Conservation (phyloP, 2,113 vertebrate species). For the Petromus typicus region DNA sequence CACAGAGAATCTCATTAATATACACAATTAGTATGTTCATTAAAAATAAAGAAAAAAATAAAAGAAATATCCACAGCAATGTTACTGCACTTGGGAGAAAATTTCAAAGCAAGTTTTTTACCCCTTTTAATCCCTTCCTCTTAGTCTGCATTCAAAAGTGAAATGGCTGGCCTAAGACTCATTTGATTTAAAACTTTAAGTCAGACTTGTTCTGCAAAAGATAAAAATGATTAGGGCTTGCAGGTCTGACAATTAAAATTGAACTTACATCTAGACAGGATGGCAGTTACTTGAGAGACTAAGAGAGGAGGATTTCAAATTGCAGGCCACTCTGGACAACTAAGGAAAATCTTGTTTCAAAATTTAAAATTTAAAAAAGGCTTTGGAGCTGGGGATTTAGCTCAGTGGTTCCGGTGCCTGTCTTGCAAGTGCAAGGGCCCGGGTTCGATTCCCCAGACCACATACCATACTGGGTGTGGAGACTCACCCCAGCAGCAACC, state of each 20-base stretch:
- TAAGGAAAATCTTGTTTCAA: too few species aligned
- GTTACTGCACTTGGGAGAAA: constrained; percentile 32
- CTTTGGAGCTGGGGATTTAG: too few species aligned
- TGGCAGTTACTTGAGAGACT: too few species aligned
- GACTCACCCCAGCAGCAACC: too few species aligned
- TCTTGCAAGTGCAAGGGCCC: too few species aligned
- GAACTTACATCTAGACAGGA: background rate
- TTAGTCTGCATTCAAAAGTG: constrained; percentile 41
- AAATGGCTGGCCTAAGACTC: background rate
- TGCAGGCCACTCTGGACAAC: too few species aligned
- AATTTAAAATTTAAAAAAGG: too few species aligned
- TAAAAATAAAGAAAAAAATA: background rate
- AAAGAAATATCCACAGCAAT: background rate
- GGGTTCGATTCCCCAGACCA: too few species aligned
- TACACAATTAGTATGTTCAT: background rate
- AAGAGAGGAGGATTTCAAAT: too few species aligned
- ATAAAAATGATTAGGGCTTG: constrained; percentile 30
- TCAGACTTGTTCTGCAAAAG: constrained; percentile 39
- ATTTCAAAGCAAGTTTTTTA: constrained; percentile 36
- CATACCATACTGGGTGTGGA: too few species aligned
- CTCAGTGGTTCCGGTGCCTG: too few species aligned
- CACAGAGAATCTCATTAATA: background rate
- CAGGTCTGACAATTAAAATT: constrained; percentile 41
- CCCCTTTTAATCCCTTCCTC: background rate
- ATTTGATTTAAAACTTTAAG: constrained; percentile 35